phyloP scores from a whole-genome alignment of 2,888 invertebrate species.

The Cantharis lateralis region DNA sequence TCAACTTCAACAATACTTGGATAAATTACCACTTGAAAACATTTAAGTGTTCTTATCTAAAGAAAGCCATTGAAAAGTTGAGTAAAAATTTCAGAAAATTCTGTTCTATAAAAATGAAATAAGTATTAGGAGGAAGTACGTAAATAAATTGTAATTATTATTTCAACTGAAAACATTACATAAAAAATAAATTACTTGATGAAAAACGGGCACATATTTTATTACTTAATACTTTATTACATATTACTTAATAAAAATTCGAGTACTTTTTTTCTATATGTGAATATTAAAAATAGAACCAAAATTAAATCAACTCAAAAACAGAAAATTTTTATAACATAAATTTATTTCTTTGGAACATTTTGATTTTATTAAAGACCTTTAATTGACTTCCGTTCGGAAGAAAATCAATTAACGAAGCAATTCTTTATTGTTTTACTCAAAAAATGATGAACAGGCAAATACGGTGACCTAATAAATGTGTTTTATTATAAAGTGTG shows the following conservation, averaged over 20 bases:
- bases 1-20: neutral
- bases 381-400: neutral
- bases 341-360: neutral
- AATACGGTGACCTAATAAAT: constrained; percentile 23
- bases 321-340: neutral
- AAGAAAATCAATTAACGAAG: constrained; percentile 11
- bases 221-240: no score
- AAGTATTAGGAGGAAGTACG: neutral
- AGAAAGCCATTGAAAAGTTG: neutral
- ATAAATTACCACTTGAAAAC: neutral
- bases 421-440: constrained; percentile 10
- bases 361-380: neutral
- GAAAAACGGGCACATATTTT: no score
- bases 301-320: neutral
- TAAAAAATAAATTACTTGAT: neutral
- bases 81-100: neutral
- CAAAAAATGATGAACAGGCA: constrained; percentile 18
- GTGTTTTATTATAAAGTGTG: constrained; percentile 14
- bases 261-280: no score
- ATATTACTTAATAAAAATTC: neutral
- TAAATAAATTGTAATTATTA: neutral
- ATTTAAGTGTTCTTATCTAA: neutral
- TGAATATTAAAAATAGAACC: neutral
- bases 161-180: neutral
- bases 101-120: neutral